A percentile compares a stretch with the other conserved stretches of the same genome.
Evolutionary conservation across 2,113 vertebrate species (phyloP).

Genomic region (Nycticebus coucang): DNA sequence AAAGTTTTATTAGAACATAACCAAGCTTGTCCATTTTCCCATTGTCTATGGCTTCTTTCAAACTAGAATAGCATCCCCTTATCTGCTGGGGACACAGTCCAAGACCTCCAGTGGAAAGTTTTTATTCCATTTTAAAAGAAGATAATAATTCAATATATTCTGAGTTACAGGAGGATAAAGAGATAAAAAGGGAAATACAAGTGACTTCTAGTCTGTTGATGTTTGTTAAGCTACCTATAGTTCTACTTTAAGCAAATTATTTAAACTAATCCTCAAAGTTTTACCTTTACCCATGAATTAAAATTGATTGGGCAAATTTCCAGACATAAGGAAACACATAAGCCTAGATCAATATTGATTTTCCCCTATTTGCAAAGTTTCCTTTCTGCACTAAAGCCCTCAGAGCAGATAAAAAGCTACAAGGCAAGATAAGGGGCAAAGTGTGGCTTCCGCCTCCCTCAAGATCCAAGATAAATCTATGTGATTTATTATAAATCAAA

Average conservation of each 20-base stretch:
- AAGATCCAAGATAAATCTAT: background rate
- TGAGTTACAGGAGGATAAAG: background rate
- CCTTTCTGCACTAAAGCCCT: background rate
- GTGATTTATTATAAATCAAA: background rate
- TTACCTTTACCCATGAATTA: background rate
- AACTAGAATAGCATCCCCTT: background rate
- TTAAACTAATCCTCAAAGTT: conserved; percentile 33
- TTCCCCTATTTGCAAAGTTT: conserved; percentile 21
- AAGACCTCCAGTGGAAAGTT: background rate
- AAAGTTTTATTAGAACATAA: background rate
- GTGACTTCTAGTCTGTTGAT: background rate
- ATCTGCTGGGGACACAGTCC: background rate
- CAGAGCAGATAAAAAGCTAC: background rate
- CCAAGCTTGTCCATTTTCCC: background rate
- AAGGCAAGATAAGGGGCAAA: background rate
- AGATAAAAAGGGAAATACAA: conserved; percentile 1
- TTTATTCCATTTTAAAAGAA: background rate
- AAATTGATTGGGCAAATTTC: conserved; percentile 21
- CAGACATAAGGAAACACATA: conserved; percentile 10
- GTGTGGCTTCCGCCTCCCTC: background rate
- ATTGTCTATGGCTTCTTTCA: background rate
- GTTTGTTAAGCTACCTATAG: background rate
- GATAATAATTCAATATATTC: background rate
- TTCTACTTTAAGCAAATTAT: conserved; percentile 1
- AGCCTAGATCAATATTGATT: conserved; percentile 46